Conservation (phyloP, 2,888 invertebrate genomes). For the Drosophila kanekoi region DNA sequence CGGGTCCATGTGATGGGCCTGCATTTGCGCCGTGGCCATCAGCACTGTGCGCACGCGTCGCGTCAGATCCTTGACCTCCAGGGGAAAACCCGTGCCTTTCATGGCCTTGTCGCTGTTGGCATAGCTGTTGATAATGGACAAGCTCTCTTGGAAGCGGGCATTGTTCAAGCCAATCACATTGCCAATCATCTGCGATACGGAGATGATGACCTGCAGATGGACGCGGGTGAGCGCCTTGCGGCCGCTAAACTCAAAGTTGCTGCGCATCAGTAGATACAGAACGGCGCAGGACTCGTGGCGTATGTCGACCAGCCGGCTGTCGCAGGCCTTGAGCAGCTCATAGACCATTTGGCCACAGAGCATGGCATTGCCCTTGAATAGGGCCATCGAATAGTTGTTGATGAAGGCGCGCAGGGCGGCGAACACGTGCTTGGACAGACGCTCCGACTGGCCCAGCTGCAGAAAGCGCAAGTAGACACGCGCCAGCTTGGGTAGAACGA, state of each 20-base stretch:
- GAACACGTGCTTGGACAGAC: slow-evolving; percentile 95
- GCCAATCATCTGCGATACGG: slow-evolving; percentile 96
- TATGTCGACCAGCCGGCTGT: slow-evolving; percentile 92
- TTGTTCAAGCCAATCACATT: slow-evolving; percentile 96
- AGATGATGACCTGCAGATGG: slow-evolving; percentile 97
- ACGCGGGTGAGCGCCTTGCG: slow-evolving; percentile 94
- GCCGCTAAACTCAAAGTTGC: slow-evolving; percentile 95
- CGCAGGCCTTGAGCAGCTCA: slow-evolving; percentile 93
- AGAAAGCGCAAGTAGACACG: slow-evolving; percentile 94
- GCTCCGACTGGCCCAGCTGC: slow-evolving; percentile 95
- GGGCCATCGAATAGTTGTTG: slow-evolving; percentile 93
- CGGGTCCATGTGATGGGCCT: slow-evolving; percentile 95
- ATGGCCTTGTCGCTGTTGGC: slow-evolving; percentile 97
- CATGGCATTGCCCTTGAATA: slow-evolving; percentile 94
- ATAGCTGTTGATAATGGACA: slow-evolving; percentile 96
- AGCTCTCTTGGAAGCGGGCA: slow-evolving; percentile 96
- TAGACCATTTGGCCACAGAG: slow-evolving; percentile 93
- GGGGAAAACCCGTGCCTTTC: slow-evolving; percentile 96
- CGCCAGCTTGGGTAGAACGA: slow-evolving; percentile 92
- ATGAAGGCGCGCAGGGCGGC: slow-evolving; percentile 96
- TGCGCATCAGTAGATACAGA: slow-evolving; percentile 95
- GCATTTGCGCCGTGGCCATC: slow-evolving; percentile 97
- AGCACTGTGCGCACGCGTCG: slow-evolving; percentile 96
- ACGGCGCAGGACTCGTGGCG: slow-evolving; percentile 96
- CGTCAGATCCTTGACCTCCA: slow-evolving; percentile 96